Evolutionary conservation across 2,888 invertebrate species (phyloP).

Genomic region (Thalpophila matura): DNA sequence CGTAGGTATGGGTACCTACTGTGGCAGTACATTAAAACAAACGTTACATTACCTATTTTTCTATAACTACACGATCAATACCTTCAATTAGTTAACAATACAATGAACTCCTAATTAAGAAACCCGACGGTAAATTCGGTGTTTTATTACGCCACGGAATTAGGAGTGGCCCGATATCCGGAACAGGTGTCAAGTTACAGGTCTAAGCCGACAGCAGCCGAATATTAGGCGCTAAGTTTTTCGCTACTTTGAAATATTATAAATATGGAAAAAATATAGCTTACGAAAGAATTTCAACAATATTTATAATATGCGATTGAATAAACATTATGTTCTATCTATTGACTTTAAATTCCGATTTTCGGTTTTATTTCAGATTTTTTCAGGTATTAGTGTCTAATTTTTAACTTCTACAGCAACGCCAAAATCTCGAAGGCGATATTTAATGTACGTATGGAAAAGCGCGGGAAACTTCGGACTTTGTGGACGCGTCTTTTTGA

Average conservation of each 20-base stretch:
- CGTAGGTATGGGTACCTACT: too few species aligned
- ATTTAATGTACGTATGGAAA: too few species aligned
- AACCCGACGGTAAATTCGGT: slow-evolving; percentile 58
- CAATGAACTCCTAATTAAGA: slow-evolving; percentile 50
- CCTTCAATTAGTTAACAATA: slow-evolving; percentile 16
- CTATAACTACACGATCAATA: slow-evolving; percentile 27
- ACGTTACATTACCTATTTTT: neutral
- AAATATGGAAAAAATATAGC: neutral
- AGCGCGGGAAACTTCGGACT: too few species aligned
- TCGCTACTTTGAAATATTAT: slow-evolving; percentile 25
- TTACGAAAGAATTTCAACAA: too few species aligned
- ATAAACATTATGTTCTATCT: too few species aligned
- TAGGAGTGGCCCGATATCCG: slow-evolving; percentile 57
- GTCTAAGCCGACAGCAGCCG: slow-evolving; percentile 47
- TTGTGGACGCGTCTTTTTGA: too few species aligned
- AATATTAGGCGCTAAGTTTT: slow-evolving; percentile 47
- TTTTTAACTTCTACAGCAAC: too few species aligned
- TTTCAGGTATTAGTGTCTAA: too few species aligned
- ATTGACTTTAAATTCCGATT: too few species aligned
- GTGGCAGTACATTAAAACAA: neutral
- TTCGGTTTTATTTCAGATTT: too few species aligned
- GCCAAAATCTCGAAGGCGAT: too few species aligned
- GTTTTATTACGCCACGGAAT: slow-evolving; percentile 62
- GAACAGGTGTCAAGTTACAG: slow-evolving; percentile 50
- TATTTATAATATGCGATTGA: too few species aligned